Percentiles rank a stretch among this genome's conserved stretches.
phyloP scores from a whole-genome alignment of 2,797 vertebrate species.

The Semaprochilodus insignis region DNA sequence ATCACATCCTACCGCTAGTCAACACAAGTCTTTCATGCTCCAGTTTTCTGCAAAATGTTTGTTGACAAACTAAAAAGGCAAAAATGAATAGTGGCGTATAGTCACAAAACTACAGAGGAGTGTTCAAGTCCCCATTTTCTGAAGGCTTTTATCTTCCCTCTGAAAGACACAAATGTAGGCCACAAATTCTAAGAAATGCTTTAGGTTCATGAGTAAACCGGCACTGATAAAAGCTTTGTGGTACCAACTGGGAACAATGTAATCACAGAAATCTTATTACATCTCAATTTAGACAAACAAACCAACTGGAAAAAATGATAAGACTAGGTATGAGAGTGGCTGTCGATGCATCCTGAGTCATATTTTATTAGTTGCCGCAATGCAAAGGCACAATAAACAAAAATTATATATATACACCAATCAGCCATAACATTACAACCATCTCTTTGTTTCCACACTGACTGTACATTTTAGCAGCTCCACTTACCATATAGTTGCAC shows the following conservation, averaged over 20 bases:
- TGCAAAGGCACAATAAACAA: not conserved
- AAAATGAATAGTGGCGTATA: slow-evolving; percentile 63
- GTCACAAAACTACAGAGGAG: slow-evolving; percentile 49
- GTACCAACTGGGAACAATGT: not conserved
- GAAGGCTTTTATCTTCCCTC: not conserved
- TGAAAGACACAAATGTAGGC: not conserved
- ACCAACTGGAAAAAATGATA: not conserved
- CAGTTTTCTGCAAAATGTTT: slow-evolving; percentile 72
- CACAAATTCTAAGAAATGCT: not conserved
- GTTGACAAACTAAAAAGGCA: slow-evolving; percentile 62
- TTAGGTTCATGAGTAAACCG: no score
- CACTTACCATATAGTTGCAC: no score
- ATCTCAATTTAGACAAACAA: no score
- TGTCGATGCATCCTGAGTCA: not conserved
- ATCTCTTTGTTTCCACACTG: no score
- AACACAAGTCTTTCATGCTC: slow-evolving; percentile 66
- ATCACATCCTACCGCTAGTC: slow-evolving; percentile 62
- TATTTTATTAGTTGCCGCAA: not conserved
- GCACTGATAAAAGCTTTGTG: not conserved
- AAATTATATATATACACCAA: no score
- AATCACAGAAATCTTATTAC: not conserved
- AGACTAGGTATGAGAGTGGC: not conserved
- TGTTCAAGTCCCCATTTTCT: not conserved
- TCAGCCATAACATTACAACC: no score
- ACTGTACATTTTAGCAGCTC: no score